These are phyloP conservation scores for Myiothlypis chrysogaster DNA, from an alignment of 2,797 vertebrate species.

Conservation along the genomic window DNA sequence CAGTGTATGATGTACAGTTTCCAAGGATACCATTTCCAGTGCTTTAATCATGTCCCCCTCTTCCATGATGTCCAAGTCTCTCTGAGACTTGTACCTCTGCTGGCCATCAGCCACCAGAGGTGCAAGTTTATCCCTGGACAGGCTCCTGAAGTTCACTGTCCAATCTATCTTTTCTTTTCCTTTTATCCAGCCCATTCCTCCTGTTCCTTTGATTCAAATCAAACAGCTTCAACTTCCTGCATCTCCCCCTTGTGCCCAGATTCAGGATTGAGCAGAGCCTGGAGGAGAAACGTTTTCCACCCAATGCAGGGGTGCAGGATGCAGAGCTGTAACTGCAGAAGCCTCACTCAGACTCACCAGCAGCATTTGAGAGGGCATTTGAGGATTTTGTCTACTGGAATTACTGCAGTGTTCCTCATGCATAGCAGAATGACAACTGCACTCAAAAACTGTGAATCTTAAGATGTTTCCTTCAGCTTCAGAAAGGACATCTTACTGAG, in stretches of 20 bases:
- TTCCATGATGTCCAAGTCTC: accelerated
- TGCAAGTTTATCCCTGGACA: neutral
- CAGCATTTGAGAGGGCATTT: neutral
- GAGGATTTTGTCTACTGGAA: neutral
- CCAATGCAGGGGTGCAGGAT: neutral
- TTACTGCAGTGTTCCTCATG: neutral
- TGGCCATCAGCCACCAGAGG: neutral
- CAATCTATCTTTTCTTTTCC: neutral
- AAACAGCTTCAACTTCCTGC: neutral
- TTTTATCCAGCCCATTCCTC: neutral
- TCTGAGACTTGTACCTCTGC: neutral
- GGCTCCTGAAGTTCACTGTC: neutral
- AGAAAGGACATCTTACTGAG: neutral
- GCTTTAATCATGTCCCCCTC: neutral
- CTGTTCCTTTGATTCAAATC: neutral
- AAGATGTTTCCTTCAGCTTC: neutral
- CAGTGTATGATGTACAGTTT: neutral
- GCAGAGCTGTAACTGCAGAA: neutral
- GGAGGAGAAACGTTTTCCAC: neutral
- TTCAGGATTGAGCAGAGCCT: neutral
- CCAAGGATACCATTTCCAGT: neutral
- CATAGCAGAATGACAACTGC: neutral
- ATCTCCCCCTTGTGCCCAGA: accelerated
- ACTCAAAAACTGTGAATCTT: neutral
- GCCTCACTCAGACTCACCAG: neutral